Base-by-base conservation (phyloP, 2,888 invertebrate genomes). In the Epirrita christyi region DNA sequence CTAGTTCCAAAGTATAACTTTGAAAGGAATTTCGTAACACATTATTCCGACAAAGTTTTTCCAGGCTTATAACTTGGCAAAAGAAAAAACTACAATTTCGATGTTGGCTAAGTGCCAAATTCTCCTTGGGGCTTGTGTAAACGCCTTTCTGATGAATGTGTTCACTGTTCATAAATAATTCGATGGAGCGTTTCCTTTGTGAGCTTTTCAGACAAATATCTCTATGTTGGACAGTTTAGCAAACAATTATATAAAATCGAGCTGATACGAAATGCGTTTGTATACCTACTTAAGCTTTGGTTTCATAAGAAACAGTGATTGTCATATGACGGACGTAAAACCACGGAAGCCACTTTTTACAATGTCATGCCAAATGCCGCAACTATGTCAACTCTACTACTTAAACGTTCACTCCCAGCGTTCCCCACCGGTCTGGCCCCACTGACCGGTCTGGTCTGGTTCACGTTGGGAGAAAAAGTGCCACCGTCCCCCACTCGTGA, bases 91-190 rank as follows among this genome's bases (percentile, higher is more conserved):
- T 66, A 72, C 71, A 71, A 73, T 73, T 72, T 70, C 48, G 58
- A 55, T 54, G 61, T 61, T 82, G 82, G 82, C 76, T 57, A 59
- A 59, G 63, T 63, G 78, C 82, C 82, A 81, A 74, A 71, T 76
- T 70, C 71, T 70, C 69, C 71, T 67, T 58, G 60, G 63, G 66
- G 65, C 64, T 64, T 59, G 64, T 71, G 61, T 63, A 73, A 68
- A 71, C 66, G 69, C 64, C 63, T 66, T 58, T 57, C 67, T 65
- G 73, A 65, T 67, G 71, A 72, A 76, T 76, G 74, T 74, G 71
- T 76, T 75, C 72, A 76, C 73, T 74, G 71, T 76, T 75, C 72
- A 76, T 80, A 76, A 81, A 83, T 82, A 79, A 79, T 78, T 74
- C 75, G 63, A 70, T 58, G 61, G 53, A 55, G 58, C 67, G 55